Evolutionary conservation across 2,888 invertebrate species (phyloP), one percentile per base, ranked within the genome.

Genomic region (Limnephilus rhombicus): DNA sequence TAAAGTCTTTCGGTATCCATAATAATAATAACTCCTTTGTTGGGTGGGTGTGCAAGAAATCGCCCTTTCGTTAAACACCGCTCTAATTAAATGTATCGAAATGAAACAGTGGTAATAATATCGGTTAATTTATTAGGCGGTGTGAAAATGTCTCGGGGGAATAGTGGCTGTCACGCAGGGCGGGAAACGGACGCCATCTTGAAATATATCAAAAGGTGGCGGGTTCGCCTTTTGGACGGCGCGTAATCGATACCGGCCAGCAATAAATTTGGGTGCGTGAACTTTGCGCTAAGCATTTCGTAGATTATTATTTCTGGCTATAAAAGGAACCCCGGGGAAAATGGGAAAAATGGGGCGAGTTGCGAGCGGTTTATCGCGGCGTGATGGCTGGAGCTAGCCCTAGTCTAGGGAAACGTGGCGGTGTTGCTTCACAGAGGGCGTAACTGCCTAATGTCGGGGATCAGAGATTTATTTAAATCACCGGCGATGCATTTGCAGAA

Each of bases 251-350:
- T 92, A 90, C 85, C 89, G 87, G 88, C 88, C 80, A 89, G 88
- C 92, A 90, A 92, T 92, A 92, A 91, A 91, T 92, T 91, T 68
- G 90, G 88, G 89, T 68, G 80, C 49, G 92, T 82, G 89, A 91
- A 92, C 92, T 91, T 91, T 88, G 92, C 34, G 88, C 91, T 85
- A 80, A 89, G 88, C 88, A 88, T 88, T 88, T 88, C 80, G 88
- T 49, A 90, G 92, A 91, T 91, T 91, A 90, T 92, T 92, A 91
- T 90, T 92, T 90, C 89, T 87, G 86, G 89, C 85, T 85, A 91
- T 80, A 89, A 80, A 83, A 80, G 89, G 85, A 68, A n/a, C 90
- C 88, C 31, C 90, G 34, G 68, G 86, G 49, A 89, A 34, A 45
- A 86, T 24, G 68, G 86, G 49, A 89, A 34, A 45, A 86, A 86